Evolutionary conservation across 2,113 vertebrate species (phyloP), one percentile per base, ranked within the genome.

Genomic region (Brachyistius frenatus): DNA sequence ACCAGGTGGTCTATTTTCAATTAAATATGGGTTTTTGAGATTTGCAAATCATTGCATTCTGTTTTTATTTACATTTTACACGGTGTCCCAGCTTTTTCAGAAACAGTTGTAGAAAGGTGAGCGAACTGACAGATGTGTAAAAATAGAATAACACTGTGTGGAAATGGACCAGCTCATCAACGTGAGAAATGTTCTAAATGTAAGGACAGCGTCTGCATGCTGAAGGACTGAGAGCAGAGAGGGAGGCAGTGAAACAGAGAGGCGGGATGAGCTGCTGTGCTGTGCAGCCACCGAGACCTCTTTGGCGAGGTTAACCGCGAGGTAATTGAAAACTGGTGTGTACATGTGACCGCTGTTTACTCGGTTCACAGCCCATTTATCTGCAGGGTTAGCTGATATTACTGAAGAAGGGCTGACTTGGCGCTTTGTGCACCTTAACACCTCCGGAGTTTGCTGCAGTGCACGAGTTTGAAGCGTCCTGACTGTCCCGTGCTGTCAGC

Each of bases 341-440:
- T 81, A 86, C 89, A 73, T 86, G 84, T 86, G 90, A 81, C 89
- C 83, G 72, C 89, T 91, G 89, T 91, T 92, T 91, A 91, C 90
- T 88, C 68, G 68, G 86, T 93, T 93, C 91, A 93, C 82, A 84
- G 83, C 81, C 84, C 86, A 85, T 91, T 92, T 92, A 91, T 90
- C 85, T 91, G 89, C 78, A 83, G 85, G 82, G 89, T 88, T 90
- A 87, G 82, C 87, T 88, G 85, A 89, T 92, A 88, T 81, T 84
- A 78, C 83, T 78, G 78, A 65, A 86, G 84, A 89, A 89, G 66
- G 60, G 88, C 91, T 93, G 87, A 91, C 78, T 80, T 56, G 60
- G 85, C 62, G 31, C 66, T 87, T 89, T 87, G 66, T 39, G 30
- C 83, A 85, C 81, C 81, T 84, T 47, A 64, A 76, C 79, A 81